Percentiles rank a stretch among this genome's conserved stretches.
These are phyloP conservation scores for Notodonta dromedarius DNA, from an alignment of 2,888 invertebrate species.

Conservation along the genomic window DNA sequence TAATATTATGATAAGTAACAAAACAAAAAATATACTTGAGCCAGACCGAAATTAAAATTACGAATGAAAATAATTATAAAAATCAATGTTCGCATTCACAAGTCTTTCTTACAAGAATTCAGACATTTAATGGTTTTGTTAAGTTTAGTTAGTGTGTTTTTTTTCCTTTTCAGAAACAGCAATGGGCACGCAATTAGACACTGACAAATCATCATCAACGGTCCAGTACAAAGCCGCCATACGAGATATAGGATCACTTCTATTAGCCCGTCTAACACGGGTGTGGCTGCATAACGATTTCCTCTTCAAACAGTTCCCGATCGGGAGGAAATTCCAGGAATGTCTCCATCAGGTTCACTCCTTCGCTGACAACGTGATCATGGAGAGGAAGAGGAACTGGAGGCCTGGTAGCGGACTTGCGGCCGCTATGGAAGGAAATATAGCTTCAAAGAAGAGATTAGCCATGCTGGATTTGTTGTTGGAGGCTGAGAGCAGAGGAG, in stretches of 20 bases:
- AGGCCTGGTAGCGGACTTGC: slow-evolving; percentile 20
- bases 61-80: too few relatives aligned
- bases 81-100: too few relatives aligned
- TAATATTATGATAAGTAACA: too few relatives aligned
- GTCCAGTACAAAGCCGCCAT: slow-evolving; percentile 80
- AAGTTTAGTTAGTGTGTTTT: too few relatives aligned
- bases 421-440: slow-evolving; percentile 12
- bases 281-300: slow-evolving; percentile 85
- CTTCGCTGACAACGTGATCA: slow-evolving; percentile 83
- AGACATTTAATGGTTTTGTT: too few relatives aligned
- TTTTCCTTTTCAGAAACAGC: slow-evolving; percentile 82
- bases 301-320: slow-evolving; percentile 71
- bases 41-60: too few relatives aligned
- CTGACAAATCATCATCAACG: slow-evolving; percentile 61
- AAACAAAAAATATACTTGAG: too few relatives aligned
- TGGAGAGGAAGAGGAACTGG: slow-evolving; percentile 63
- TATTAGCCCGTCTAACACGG: slow-evolving; percentile 55
- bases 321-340: slow-evolving; percentile 75
- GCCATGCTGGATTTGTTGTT: slow-evolving; percentile 87
- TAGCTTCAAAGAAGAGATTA: slow-evolving; percentile 72
- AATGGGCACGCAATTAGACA: slow-evolving; percentile 85
- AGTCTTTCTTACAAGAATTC: too few relatives aligned
- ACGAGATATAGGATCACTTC: slow-evolving; percentile 58
- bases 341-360: slow-evolving; percentile 76
- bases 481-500: slow-evolving; percentile 83